Percentiles rank a stretch among this genome's conserved stretches.
These are phyloP conservation scores for Andrena marginata DNA, from an alignment of 2,888 invertebrate species.

Conservation along the genomic window DNA sequence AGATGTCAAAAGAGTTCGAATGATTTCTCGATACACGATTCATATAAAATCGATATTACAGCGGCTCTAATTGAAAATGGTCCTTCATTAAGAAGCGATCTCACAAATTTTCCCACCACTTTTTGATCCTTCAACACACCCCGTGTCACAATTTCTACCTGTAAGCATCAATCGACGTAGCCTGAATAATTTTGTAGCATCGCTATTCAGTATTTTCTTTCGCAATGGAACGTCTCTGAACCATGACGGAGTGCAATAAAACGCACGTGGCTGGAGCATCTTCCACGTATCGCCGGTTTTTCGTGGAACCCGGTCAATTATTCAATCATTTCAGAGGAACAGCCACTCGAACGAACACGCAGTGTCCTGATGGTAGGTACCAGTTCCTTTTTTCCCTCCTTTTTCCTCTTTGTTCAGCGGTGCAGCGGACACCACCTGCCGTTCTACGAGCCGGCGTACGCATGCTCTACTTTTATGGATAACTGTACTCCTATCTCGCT, in stretches of 20 bases:
- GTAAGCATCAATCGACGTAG: no score
- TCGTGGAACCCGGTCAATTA: conserved; percentile 48
- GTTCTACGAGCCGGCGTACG: conserved; percentile 71
- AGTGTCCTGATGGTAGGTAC: conserved; percentile 62
- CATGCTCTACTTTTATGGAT: conserved; percentile 79
- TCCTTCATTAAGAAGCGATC: no score
- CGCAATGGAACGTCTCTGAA: no score
- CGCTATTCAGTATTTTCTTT: no score
- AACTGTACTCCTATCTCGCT: conserved; percentile 76
- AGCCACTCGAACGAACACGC: conserved; percentile 44
- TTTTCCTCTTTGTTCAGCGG: conserved; percentile 73
- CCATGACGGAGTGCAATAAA: conserved; percentile 20
- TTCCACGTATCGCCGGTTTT: conserved; percentile 37
- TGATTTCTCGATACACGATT: no score
- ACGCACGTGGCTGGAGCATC: conserved; percentile 5
- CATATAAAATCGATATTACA: no score
- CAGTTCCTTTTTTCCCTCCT: conserved; percentile 42
- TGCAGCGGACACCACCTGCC: conserved; percentile 77
- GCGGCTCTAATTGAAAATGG: no score
- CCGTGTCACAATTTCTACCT: no score
- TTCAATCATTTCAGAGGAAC: conserved; percentile 58
- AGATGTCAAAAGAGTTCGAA: no score
- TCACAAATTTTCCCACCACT: no score
- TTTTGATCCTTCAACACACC: no score
- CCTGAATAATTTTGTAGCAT: no score